Evolutionary conservation across 2,113 vertebrate genomes (phyloP).

Genomic region (Dicentrarchus labrax): DNA sequence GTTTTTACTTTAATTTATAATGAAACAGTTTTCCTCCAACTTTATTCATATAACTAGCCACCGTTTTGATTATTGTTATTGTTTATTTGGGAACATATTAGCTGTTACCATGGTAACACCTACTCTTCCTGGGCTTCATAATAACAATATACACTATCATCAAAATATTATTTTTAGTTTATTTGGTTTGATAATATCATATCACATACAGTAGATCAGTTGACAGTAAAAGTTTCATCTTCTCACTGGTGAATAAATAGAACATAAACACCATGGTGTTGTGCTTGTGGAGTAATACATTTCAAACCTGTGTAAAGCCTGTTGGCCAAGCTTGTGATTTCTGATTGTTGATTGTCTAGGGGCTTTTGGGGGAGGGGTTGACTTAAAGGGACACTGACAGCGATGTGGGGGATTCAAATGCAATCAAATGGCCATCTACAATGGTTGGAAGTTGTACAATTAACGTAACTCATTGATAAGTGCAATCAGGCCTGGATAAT

Average conservation of each 20-base stretch:
- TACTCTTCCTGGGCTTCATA: not conserved
- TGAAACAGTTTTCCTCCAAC: not conserved
- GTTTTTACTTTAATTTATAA: not conserved
- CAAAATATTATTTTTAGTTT: not conserved
- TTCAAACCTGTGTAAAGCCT: not conserved
- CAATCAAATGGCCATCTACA: constrained; percentile 63
- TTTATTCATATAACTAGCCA: not conserved
- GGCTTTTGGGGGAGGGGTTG: not conserved
- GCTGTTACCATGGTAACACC: not conserved
- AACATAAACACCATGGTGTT: not conserved
- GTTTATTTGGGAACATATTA: constrained; percentile 1
- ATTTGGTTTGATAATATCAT: not conserved
- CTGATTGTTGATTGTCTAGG: constrained; percentile 56
- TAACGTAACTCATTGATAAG: constrained; percentile 66
- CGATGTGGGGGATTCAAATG: constrained; percentile 39
- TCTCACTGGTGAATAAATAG: not conserved
- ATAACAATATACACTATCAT: not conserved
- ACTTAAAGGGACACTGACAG: constrained; percentile 8
- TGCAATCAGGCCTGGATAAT: constrained; percentile 74
- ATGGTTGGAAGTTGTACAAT: constrained; percentile 46
- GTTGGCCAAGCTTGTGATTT: constrained; percentile 32
- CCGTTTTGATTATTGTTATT: not conserved
- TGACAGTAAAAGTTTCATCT: not conserved
- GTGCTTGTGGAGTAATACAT: not conserved
- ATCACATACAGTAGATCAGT: not conserved